phyloP scores from a whole-genome alignment of 2,797 vertebrate genomes.

The Lepidocolaptes lacrymiger region DNA sequence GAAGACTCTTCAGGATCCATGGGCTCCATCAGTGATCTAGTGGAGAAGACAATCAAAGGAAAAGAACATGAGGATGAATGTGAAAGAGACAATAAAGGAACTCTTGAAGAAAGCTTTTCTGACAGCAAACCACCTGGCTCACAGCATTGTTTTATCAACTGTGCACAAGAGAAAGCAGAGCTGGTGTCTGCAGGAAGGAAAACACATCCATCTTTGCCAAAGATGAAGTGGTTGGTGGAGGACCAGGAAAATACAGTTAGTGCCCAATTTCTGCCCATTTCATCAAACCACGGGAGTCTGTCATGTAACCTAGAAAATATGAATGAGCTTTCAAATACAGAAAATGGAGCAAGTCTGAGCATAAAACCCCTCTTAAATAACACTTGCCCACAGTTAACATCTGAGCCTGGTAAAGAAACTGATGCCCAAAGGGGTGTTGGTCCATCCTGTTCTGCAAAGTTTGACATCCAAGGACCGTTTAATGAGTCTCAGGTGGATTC shows the following conservation, averaged over 20 bases:
- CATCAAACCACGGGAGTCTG: neutral
- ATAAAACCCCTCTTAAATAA: neutral
- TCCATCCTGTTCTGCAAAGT: neutral
- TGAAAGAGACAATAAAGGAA: neutral
- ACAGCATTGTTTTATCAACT: neutral
- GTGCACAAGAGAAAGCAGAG: neutral
- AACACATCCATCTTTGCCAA: neutral
- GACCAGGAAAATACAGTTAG: neutral
- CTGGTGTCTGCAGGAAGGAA: neutral
- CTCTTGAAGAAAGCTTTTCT: neutral
- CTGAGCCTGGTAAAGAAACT: neutral
- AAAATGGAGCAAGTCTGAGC: neutral
- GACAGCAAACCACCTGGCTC: neutral
- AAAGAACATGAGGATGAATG: neutral
- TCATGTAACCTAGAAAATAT: neutral
- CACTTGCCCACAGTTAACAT: neutral
- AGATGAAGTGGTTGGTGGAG: neutral
- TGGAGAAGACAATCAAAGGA: neutral
- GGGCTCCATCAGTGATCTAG: neutral
- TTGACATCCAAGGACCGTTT: neutral
- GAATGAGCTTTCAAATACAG: neutral
- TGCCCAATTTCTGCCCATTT: neutral
- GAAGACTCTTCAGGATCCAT: neutral
- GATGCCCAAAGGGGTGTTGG: neutral
- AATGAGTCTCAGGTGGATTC: neutral